Percentiles rank a stretch among this genome's conserved stretches.
These are phyloP conservation scores for Spatulosminthurus flaviceps DNA, from an alignment of 2,888 invertebrate species.

Conservation along the genomic window DNA sequence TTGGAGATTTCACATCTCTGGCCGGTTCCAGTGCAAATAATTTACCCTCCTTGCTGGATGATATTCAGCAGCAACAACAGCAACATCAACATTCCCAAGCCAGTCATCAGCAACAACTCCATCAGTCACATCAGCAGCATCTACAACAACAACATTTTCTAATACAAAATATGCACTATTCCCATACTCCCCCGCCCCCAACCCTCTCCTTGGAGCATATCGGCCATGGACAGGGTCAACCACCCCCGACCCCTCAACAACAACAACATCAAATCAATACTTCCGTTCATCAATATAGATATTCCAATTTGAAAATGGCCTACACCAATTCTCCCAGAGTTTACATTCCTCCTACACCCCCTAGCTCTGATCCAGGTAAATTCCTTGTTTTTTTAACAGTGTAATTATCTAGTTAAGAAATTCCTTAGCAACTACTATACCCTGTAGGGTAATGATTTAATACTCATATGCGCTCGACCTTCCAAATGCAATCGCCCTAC, in stretches of 20 bases:
- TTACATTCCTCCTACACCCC: conserved; percentile 88
- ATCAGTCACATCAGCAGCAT: conserved; percentile 60
- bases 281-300: conserved; percentile 55
- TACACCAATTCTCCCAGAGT: conserved; percentile 68
- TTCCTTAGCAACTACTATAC: too few species aligned
- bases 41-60: conserved; percentile 54
- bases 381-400: background rate
- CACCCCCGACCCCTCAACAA: conserved; percentile 37
- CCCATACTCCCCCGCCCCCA: conserved; percentile 57
- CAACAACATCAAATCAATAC: conserved; percentile 41
- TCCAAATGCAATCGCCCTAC: too few species aligned
- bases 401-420: too few species aligned
- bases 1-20: conserved; percentile 53
- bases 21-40: conserved; percentile 44
- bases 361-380: conserved; percentile 83
- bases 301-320: conserved; percentile 60
- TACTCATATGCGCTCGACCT: too few species aligned
- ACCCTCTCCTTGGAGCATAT: conserved; percentile 63
- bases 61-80: too few species aligned
- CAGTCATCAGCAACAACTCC: conserved; percentile 63
- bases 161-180: conserved; percentile 53
- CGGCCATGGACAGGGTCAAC: conserved; percentile 62
- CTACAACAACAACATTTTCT: conserved; percentile 56
- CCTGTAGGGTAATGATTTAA: too few species aligned
- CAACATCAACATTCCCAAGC: conserved; percentile 28